A percentile compares a stretch with the other conserved stretches of the same genome.
Evolutionary conservation across 2,113 vertebrate genomes (phyloP).

Genomic region (Tetraodon nigroviridis): DNA sequence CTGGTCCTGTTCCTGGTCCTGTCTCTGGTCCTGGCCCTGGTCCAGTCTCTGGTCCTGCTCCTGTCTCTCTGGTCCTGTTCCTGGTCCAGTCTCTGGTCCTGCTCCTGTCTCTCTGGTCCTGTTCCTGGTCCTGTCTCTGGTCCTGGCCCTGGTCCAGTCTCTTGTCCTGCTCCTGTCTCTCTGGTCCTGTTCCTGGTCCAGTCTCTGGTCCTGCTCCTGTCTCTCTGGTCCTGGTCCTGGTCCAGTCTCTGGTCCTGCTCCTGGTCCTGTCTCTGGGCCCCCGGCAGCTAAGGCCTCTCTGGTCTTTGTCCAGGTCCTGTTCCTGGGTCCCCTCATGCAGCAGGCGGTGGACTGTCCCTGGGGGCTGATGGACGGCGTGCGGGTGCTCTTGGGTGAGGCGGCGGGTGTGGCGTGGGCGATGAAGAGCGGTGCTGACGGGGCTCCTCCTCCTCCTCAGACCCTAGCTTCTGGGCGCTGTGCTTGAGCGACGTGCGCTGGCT

Average conservation of each 20-base stretch:
- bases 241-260: not conserved
- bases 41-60: no score
- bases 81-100: not conserved
- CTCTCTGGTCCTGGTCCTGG: not conserved
- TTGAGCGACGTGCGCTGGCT: constrained; percentile 83
- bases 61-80: not conserved
- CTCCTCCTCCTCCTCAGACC: constrained; percentile 48
- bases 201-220: not conserved
- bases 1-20: not conserved
- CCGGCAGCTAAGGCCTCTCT: not conserved
- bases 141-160: not conserved
- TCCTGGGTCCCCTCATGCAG: not conserved
- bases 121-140: not conserved
- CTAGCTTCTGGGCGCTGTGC: constrained; percentile 74
- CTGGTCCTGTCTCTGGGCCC: not conserved
- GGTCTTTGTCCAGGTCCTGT: not conserved
- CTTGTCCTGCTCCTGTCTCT: not conserved
- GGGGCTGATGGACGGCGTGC: not conserved
- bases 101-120: not conserved
- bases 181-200: not conserved
- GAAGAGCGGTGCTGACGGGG: no score
- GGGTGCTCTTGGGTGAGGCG: not conserved
- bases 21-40: not conserved
- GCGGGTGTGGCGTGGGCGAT: no score
- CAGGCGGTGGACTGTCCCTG: not conserved